A percentile compares a stretch with the other conserved stretches of the same genome.
Conservation (phyloP, 1,140 invertebrate genomes). For the Drosophila takahashii region DNA sequence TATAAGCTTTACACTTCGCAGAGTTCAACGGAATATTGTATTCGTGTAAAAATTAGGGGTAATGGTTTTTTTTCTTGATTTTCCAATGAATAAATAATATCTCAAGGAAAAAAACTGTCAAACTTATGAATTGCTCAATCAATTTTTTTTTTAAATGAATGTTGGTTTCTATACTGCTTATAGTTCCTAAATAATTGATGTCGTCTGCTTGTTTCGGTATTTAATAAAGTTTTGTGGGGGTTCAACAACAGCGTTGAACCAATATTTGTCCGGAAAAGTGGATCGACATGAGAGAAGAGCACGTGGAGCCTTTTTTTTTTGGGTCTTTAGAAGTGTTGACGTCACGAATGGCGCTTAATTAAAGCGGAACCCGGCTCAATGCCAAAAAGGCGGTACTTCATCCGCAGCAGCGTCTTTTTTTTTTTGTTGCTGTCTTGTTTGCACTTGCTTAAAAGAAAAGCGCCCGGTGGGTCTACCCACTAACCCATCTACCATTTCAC, state of each 20-base stretch:
- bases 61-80: too few species aligned
- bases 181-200: neutral
- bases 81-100: too few species aligned
- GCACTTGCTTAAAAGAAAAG: constrained; percentile 11
- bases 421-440: constrained; percentile 37
- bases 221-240: neutral
- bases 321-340: constrained; percentile 22
- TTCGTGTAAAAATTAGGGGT: too few species aligned
- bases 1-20: too few species aligned
- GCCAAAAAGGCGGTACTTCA: constrained; percentile 39
- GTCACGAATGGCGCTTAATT: constrained; percentile 43
- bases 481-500: neutral
- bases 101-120: too few species aligned
- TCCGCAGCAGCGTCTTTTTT: constrained; percentile 7
- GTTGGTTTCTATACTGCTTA: neutral
- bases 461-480: neutral
- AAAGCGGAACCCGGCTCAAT: constrained; percentile 43
- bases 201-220: neutral
- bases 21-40: too few species aligned
- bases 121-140: too few species aligned
- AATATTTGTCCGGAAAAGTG: constrained; percentile 3
- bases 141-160: too few species aligned
- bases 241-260: neutral
- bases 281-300: neutral
- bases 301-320: neutral